These are phyloP conservation scores for Lutraria rhynchaena DNA, from an alignment of 1,140 invertebrate genomes.

Conservation along the genomic window DNA sequence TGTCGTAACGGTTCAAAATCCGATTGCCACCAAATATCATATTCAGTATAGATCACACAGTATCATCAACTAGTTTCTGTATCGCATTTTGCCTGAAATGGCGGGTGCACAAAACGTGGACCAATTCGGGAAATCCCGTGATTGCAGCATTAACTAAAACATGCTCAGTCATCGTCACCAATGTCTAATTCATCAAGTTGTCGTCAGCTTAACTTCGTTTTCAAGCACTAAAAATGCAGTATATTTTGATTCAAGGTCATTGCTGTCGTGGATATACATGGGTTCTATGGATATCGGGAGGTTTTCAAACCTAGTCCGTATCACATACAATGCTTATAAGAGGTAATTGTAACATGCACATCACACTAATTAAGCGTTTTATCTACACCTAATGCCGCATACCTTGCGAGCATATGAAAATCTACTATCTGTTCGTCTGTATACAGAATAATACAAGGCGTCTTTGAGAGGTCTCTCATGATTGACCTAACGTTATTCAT, in stretches of 20 bases:
- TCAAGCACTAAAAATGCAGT: constrained; percentile 18
- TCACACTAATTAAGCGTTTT: constrained; percentile 55
- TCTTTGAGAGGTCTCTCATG: constrained; percentile 9
- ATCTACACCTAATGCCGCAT: constrained; percentile 46
- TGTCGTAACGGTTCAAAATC: constrained; percentile 34
- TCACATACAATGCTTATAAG: constrained; percentile 44
- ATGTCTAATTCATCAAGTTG: constrained; percentile 27
- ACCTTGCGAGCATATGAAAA: constrained; percentile 49
- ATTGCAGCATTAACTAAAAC: constrained; percentile 47
- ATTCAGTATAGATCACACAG: constrained; percentile 18
- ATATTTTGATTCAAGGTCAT: constrained; percentile 54
- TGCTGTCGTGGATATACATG: constrained; percentile 53
- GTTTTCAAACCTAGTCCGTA: neutral
- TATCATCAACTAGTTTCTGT: constrained; percentile 32
- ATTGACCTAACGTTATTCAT: constrained; percentile 26
- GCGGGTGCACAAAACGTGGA: constrained; percentile 40
- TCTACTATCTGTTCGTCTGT: constrained; percentile 51
- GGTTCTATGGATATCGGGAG: constrained; percentile 50
- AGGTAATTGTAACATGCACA: constrained; percentile 42
- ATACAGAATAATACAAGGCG: constrained; percentile 51
- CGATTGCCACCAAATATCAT: constrained; percentile 47
- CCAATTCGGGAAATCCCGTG: constrained; percentile 29
- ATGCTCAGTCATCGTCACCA: constrained; percentile 47
- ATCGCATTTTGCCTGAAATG: constrained; percentile 33
- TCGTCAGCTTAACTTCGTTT: constrained; percentile 20